Conservation (phyloP, 2,113 vertebrate species). For the Campylomormyrus tamandua region DNA sequence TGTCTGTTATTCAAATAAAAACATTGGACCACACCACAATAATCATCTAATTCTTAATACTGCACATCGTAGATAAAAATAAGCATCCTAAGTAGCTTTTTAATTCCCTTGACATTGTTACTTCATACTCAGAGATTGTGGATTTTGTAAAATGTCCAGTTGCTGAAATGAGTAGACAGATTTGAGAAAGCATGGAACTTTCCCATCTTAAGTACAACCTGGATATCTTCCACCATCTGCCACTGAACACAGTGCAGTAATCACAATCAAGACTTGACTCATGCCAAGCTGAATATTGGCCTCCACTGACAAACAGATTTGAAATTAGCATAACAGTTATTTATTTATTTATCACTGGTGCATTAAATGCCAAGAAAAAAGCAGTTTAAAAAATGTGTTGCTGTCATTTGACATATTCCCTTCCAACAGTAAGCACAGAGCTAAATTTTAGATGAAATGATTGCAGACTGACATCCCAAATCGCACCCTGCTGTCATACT, state of each 20-base stretch:
- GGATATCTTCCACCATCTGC: constrained; percentile 44
- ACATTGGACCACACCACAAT: not conserved
- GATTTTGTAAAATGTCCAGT: not conserved
- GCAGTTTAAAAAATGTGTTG: not conserved
- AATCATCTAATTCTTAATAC: not conserved
- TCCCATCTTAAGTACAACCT: constrained; percentile 23
- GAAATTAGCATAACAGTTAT: constrained; percentile 35
- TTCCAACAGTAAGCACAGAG: not conserved
- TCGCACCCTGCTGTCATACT: not conserved
- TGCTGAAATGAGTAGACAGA: not conserved
- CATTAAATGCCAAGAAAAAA: not conserved
- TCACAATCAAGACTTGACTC: constrained; percentile 30
- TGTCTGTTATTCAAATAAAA: not conserved
- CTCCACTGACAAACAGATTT: not conserved
- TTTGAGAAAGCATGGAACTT: constrained; percentile 28
- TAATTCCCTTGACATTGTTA: not conserved
- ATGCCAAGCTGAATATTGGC: constrained; percentile 32
- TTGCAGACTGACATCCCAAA: not conserved
- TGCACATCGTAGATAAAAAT: not conserved
- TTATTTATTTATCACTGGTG: not conserved
- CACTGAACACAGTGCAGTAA: constrained; percentile 33
- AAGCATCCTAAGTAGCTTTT: not conserved
- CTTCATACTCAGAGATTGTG: not conserved
- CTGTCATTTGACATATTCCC: constrained; percentile 1
- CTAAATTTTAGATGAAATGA: not conserved